A percentile compares a stretch with the other conserved stretches of the same genome.
Conservation (phyloP, 2,797 vertebrate genomes). For the Sebastes matsubarae region DNA sequence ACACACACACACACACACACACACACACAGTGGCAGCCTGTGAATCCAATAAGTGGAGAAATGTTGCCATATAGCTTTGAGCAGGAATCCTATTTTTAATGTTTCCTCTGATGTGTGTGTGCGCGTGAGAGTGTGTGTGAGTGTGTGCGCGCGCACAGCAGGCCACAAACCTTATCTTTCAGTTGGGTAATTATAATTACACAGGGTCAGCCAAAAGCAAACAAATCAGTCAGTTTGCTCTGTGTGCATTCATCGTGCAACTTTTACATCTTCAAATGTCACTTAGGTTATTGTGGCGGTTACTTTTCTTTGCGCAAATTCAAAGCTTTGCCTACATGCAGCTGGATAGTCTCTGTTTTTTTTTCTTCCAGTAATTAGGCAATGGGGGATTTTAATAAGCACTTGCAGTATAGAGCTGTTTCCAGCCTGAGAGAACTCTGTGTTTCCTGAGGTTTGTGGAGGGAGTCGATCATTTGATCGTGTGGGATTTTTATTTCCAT, state of each 20-base stretch:
- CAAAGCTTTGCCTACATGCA: slow-evolving; percentile 15
- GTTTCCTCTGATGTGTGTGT: slow-evolving; percentile 83
- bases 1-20: neutral
- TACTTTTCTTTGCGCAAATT: slow-evolving; percentile 22
- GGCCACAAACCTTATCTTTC: slow-evolving; percentile 75
- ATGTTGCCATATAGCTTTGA: slow-evolving; percentile 81
- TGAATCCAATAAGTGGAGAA: slow-evolving; percentile 63
- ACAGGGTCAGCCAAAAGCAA: slow-evolving; percentile 73
- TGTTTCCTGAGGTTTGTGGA: slow-evolving; percentile 19
- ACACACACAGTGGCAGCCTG: slow-evolving; percentile 30
- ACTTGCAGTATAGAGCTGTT: slow-evolving; percentile 39
- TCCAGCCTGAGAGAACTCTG: slow-evolving; percentile 8
- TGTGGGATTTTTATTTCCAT: slow-evolving; percentile 85
- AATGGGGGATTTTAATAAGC: slow-evolving; percentile 41
- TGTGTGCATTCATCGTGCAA: slow-evolving; percentile 42
- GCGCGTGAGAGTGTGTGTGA: slow-evolving; percentile 51
- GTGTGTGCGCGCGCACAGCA: slow-evolving; percentile 78
- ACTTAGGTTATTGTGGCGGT: slow-evolving; percentile 27
- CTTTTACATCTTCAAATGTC: slow-evolving; percentile 58
- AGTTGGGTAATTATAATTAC: slow-evolving; percentile 69
- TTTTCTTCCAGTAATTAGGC: slow-evolving; percentile 22
- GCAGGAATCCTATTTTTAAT: slow-evolving; percentile 83
- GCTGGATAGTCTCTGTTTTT: neutral
- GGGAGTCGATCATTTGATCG: slow-evolving; percentile 18
- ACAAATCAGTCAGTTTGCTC: slow-evolving; percentile 59